Percentiles rank a stretch among this genome's conserved stretches.
These are phyloP conservation scores for Nudaria mundana DNA, from an alignment of 2,888 invertebrate genomes.

Conservation along the genomic window DNA sequence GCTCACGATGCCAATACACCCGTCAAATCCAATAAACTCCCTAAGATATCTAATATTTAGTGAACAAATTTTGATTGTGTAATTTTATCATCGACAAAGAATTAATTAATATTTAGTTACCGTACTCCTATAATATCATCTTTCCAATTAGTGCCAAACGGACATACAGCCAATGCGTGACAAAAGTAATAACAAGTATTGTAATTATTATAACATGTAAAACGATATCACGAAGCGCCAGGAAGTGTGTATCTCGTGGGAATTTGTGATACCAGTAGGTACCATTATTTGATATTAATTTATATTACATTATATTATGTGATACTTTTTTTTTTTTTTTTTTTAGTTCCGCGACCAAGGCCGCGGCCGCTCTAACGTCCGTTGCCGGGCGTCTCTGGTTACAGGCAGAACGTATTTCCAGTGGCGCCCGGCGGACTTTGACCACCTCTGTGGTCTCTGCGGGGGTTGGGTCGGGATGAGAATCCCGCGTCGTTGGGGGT, in stretches of 20 bases:
- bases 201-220: conserved; percentile 16
- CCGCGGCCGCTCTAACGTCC: too few relatives aligned
- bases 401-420: too few relatives aligned
- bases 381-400: too few relatives aligned
- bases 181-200: background rate
- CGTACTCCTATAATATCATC: conserved; percentile 13
- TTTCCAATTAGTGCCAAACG: conserved; percentile 27
- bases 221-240: conserved; percentile 29
- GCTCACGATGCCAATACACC: conserved; percentile 1
- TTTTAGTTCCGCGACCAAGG: too few relatives aligned
- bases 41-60: conserved; percentile 1
- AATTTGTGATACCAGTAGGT: conserved; percentile 23
- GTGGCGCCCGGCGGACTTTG: too few relatives aligned
- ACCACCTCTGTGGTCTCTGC: too few relatives aligned
- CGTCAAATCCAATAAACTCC: conserved; percentile 4
- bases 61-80: conserved; percentile 4
- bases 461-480: too few relatives aligned
- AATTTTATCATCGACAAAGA: conserved; percentile 9
- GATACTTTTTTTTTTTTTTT: too few relatives aligned
- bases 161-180: conserved; percentile 8
- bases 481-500: too few relatives aligned
- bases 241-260: conserved; percentile 31
- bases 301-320: conserved; percentile 5
- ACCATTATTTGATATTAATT: too few relatives aligned
- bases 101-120: conserved; percentile 27